A percentile compares a stretch with the other conserved stretches of the same genome.
Evolutionary conservation across 2,113 vertebrate genomes (phyloP).

Genomic region (Terrapene triunguis): DNA sequence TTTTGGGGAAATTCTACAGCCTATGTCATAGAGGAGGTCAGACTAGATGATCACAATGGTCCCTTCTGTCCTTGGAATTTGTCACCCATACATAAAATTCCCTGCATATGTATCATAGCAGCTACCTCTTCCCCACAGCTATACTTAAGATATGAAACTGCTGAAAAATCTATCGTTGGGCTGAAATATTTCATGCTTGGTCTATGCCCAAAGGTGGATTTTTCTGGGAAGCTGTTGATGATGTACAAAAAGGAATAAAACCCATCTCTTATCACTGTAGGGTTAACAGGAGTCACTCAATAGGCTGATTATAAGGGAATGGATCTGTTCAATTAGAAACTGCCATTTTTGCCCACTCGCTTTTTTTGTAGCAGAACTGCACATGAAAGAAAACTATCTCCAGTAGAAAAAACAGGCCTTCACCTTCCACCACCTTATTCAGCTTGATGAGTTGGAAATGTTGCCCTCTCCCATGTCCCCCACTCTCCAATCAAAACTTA

Average conservation of each 20-base stretch:
- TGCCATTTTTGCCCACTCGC: slow-evolving; percentile 6
- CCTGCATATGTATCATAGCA: not conserved
- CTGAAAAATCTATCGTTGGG: not conserved
- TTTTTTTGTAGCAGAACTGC: slow-evolving; percentile 14
- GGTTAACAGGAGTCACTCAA: slow-evolving; percentile 5
- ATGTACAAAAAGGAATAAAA: not conserved
- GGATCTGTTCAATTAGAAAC: slow-evolving; percentile 45
- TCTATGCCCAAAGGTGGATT: rapidly evolving
- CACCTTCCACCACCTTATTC: slow-evolving; percentile 4
- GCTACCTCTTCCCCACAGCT: not conserved
- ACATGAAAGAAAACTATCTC: slow-evolving; percentile 48
- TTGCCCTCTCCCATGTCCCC: not conserved
- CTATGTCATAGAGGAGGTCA: not conserved
- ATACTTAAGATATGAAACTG: not conserved
- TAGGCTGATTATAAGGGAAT: not conserved
- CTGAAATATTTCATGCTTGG: not conserved
- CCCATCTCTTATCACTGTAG: slow-evolving; percentile 3
- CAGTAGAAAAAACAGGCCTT: slow-evolving; percentile 50
- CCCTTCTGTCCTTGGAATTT: not conserved
- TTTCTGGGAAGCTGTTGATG: not conserved
- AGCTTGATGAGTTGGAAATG: not conserved
- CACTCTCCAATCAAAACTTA: not conserved
- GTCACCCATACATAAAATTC: not conserved
- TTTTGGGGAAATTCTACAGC: not conserved
- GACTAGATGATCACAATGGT: not conserved